Evolutionary conservation across 92 coral and sea anemone genomes (phyloP).

Genomic region (Epizoanthus illoricatus): DNA sequence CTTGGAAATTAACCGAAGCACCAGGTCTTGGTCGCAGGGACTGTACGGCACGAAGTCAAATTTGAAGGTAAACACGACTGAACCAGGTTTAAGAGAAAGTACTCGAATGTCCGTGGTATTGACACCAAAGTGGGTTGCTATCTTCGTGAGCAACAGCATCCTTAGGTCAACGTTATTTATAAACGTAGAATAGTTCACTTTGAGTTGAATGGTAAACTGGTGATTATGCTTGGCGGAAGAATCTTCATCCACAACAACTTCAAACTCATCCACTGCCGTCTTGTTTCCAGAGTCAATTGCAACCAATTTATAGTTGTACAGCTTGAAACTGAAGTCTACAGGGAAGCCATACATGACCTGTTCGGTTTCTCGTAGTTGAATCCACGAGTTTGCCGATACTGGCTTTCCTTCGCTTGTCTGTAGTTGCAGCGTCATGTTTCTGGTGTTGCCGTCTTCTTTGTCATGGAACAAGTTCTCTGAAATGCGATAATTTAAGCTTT

Average conservation of each 20-base stretch:
- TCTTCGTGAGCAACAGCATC: conserved; percentile 58
- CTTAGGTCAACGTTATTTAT: conserved; percentile 64
- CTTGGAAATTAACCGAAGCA: conserved; percentile 28
- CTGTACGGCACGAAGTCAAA: conserved; percentile 60
- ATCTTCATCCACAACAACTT: conserved; percentile 67
- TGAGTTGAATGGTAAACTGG: conserved; percentile 55
- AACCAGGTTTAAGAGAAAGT: conserved; percentile 60
- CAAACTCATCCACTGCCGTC: conserved; percentile 64
- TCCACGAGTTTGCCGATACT: conserved; percentile 71
- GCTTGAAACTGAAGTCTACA: background rate
- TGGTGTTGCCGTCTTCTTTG: conserved; percentile 77
- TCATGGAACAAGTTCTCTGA: conserved; percentile 74
- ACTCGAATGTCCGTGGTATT: conserved; percentile 69
- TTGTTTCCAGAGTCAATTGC: conserved; percentile 73
- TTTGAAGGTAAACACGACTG: conserved; percentile 63
- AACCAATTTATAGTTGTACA: conserved; percentile 51
- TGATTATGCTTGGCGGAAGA: conserved; percentile 41
- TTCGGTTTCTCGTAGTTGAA: conserved; percentile 54
- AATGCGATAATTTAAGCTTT: conserved; percentile 56
- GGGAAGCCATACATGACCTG: conserved; percentile 59
- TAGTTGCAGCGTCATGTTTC: conserved; percentile 69
- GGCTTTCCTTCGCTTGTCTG: conserved; percentile 54
- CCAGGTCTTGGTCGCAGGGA: conserved; percentile 43
- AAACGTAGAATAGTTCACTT: conserved; percentile 63
- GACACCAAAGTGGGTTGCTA: conserved; percentile 65